Base-by-base conservation (phyloP, 2,888 invertebrate species). In the Scaptodrosophila latifasciaeformis region DNA sequence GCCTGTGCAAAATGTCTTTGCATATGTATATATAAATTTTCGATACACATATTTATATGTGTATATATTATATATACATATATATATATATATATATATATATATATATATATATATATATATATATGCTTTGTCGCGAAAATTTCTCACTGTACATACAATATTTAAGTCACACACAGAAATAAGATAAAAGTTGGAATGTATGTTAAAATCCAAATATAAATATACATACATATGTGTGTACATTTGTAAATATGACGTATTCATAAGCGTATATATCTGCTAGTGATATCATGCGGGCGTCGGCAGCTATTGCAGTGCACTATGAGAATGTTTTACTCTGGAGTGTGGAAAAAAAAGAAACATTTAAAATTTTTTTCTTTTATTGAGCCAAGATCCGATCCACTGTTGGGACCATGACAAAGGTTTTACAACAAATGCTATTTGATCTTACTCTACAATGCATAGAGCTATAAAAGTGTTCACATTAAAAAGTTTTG, bases 11-110 rank as follows among this genome's bases (percentile, higher is more conserved):
- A 9, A 30, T 30, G 10, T 6, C 30, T 6, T 2, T 30, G 3
- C 35, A 35, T 15, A 35, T 2, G 13, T 35, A 13, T 35, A 27
- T 43, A 43, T 43, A 12, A 10, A 40, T 18, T n/a, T 42, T 50
- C 44, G 34, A 49, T 45, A 52, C 39, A 56, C 46, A n/a, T 39
- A 45, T 48, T 31, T 54, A 62, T 52, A 37, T 27, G 42, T 48
- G 9, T 12, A n/a, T n/a, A n/a, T n/a, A n/a, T n/a, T n/a, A n/a
- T n/a, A n/a, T n/a, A n/a, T n/a, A n/a, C n/a, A n/a, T 3, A 31
- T 51, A 13, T 39, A 54, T 48, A 42, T 35, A 15, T 45, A 5
- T 31, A 18, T 19, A 31, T 27, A 42, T 48, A 40, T 48, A 51
- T 40, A 50, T 30, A 54, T 31, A 53, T 39, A 30, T 10, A 46